Evolutionary conservation across 2,888 invertebrate genomes (phyloP), one percentile per base, ranked within the genome.

Genomic region (Phlogophora meticulosa): DNA sequence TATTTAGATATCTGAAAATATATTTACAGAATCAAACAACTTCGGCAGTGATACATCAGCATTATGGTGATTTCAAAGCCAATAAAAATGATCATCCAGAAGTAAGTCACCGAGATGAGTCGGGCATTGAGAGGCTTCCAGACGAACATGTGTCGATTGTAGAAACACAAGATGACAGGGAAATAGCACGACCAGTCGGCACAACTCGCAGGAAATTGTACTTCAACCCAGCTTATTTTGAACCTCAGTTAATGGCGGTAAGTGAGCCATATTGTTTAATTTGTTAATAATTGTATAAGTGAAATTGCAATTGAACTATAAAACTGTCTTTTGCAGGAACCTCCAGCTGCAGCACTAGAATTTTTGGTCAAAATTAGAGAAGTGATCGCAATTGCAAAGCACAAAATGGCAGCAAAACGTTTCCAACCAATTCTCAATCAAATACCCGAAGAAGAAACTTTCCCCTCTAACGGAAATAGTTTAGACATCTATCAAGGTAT

Each of bases 171-270:
- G 97, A 97, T 72, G 97, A 97, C 56, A 94, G 97, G 68, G 96
- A 97, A 78, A 97, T 97, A 78, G 94, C 97, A 11, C 94, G 96
- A 81, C 96, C 97, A 13, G 96, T 97, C 72, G 98, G 97, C 13
- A 97, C 97, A 32, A 97, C 97, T 0, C 95, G 98, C 60, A 96
- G 97, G 78, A 98, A 98, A 87, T 94, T 98, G 3, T 98, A 98
- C 88, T 98, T 98, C 86, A 98, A 98, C 90, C 98, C 98, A 0
- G 98, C 98, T 9, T 99, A 98, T 89, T 98, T 99, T 86, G 98
- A 99, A 89, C 98, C 98, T 32, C 98, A 98, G 80, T 90, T 98
- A 52, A 96, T 99, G 89, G 95, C 97, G 94, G 98, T 98, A 95
- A 96, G 96, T 17, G 13, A 34, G n/a, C 1, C 5, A n/a, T n/a